Evolutionary conservation across 2,113 vertebrate species (phyloP).

Genomic region (Myrmophylax atrothorax): DNA sequence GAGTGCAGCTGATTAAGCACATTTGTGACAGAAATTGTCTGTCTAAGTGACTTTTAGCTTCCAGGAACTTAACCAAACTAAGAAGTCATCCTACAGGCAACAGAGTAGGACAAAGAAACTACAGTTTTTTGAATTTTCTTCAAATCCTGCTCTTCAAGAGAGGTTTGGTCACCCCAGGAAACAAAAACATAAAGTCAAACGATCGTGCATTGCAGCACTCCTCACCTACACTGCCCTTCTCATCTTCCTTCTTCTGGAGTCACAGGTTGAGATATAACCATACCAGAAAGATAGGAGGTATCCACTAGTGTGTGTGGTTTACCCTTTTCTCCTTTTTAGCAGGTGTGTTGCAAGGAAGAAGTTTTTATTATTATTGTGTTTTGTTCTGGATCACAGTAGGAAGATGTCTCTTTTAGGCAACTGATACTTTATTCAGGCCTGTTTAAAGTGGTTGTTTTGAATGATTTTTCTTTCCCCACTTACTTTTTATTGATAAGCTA

Average conservation of each 20-base stretch:
- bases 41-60: constrained; percentile 38
- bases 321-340: neutral
- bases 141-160: constrained; percentile 28
- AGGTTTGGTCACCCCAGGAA: neutral
- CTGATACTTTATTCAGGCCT: neutral
- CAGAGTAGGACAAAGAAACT: constrained; percentile 15
- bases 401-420: neutral
- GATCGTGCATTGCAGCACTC: neutral
- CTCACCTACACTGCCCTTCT: neutral
- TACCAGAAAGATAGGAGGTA: neutral
- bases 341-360: neutral
- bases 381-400: neutral
- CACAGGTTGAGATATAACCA: neutral
- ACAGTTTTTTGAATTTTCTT: constrained; percentile 33
- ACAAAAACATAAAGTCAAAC: neutral
- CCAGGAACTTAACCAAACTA: constrained; percentile 45
- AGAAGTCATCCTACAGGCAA: constrained; percentile 36
- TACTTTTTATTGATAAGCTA: neutral
- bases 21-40: constrained; percentile 42
- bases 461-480: neutral
- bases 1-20: constrained; percentile 55
- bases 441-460: neutral
- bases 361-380: neutral
- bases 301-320: neutral
- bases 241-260: neutral